Base-by-base conservation (phyloP, 1,140 invertebrate genomes). In the Drosophila pachea region DNA sequence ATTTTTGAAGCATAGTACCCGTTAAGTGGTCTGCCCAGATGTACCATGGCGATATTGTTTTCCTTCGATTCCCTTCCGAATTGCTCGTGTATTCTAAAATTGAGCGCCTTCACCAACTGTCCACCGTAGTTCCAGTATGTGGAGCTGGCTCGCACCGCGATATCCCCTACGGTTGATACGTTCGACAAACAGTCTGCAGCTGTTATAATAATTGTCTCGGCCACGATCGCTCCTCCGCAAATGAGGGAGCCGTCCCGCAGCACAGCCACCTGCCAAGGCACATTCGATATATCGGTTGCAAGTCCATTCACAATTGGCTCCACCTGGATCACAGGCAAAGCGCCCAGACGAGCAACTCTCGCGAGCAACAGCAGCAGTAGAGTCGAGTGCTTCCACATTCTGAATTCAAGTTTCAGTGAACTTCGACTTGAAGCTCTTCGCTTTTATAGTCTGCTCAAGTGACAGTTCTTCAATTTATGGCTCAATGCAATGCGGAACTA, bases 261-360 rank as follows among this genome's bases (percentile, higher is more conserved):
- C 11, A 58, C 12, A 5, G 55, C 38, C 29, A 58, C 42, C 33
- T 58, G 55, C 55, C 55, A 58, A 31, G 55, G 42, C 5, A 42
- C 55, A 32, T 0, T 6, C 40, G 0, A 7, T 14, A 58, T 58
- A 6, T 12, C n/a, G 29, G 45, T 45, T 14, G 29, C 22, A 31
- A 7, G 3, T 3, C 55, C 55, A 45, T 45, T 45, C 8, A 58
- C 42, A 35, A 58, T 45, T 29, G 40, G 55, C 16, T 7, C 1
- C 22, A 22, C 1, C 22, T 22, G 22, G 22, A 22, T 22, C 2
- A 7, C 4, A n/a, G 42, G 7, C 14, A n/a, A 36, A 4, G 14
- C 33, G 3, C 22, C 50, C 9, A n/a, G 50, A 2, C 7, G 5
- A 7, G 36, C 16, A n/a, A 11, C 14, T 3, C 5, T 16, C 9